Evolutionary conservation across 2,113 vertebrate species (phyloP).

Genomic region (Triplophysa dalaica): DNA sequence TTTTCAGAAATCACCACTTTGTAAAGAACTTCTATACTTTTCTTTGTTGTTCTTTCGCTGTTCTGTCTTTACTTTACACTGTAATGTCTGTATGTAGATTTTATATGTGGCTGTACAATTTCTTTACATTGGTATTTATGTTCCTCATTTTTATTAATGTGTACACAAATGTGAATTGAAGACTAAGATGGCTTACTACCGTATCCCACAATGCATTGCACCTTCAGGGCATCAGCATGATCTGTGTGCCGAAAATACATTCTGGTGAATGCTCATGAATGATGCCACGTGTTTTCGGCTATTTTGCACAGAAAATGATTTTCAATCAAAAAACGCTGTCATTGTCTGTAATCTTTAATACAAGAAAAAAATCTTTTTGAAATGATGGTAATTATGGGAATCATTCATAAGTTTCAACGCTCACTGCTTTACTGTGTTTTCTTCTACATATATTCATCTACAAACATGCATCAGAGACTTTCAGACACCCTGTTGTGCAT

Average conservation of each 20-base stretch:
- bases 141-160: too few relatives aligned
- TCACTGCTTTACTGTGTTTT: too few relatives aligned
- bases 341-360: not conserved
- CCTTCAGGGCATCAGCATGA: not conserved
- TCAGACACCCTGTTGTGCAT: constrained; percentile 13
- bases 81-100: too few relatives aligned
- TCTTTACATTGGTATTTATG: too few relatives aligned
- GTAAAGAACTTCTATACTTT: too few relatives aligned
- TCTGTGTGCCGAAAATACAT: not conserved
- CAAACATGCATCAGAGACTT: not conserved
- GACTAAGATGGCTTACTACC: too few relatives aligned
- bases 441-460: not conserved
- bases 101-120: too few relatives aligned
- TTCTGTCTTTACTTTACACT: too few relatives aligned
- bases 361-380: not conserved
- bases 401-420: not conserved
- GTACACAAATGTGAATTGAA: too few relatives aligned
- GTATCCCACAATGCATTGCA: too few relatives aligned
- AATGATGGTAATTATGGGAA: constrained; percentile 19
- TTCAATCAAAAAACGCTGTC: constrained; percentile 5
- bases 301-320: not conserved
- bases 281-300: constrained; percentile 12
- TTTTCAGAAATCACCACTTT: too few relatives aligned
- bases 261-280: not conserved
- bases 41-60: too few relatives aligned